Evolutionary conservation across 1,140 invertebrate genomes (phyloP).

Genomic region (Bombus superbus): DNA sequence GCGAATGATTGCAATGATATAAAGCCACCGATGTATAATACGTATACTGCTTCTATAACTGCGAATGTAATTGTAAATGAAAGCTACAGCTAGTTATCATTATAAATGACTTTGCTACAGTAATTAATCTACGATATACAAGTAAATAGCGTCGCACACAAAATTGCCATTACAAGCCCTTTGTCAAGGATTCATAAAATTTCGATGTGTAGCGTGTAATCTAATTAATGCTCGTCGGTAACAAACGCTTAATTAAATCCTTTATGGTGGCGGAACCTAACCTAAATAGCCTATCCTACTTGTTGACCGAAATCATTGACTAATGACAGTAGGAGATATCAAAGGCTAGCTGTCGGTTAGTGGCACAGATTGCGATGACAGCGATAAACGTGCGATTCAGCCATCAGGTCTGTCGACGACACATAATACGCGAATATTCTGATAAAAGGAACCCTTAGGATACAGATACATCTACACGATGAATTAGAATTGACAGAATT

Average conservation of each 20-base stretch:
- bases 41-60: not conserved
- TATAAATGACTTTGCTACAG: not conserved
- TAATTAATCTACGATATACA: not conserved
- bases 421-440: not conserved
- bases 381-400: slow-evolving; percentile 37
- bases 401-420: slow-evolving; percentile 53
- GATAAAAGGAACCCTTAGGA: not conserved
- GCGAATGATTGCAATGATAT: not conserved
- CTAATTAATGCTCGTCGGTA: not conserved
- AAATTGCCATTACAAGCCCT: not conserved
- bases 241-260: slow-evolving; percentile 29
- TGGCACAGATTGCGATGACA: not conserved
- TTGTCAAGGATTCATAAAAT: not conserved
- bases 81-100: not conserved
- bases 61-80: not conserved
- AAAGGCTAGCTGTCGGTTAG: not conserved
- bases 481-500: not conserved
- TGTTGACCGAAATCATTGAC: slow-evolving; percentile 38
- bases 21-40: not conserved
- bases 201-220: not conserved
- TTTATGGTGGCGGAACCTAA: not conserved
- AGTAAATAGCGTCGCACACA: not conserved
- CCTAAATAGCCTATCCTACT: slow-evolving; percentile 14
- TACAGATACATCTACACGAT: too few species aligned
- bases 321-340: slow-evolving; percentile 18